A percentile compares a stretch with the other conserved stretches of the same genome.
phyloP scores from a whole-genome alignment of 2,797 vertebrate species.

The Muscicapa striata region DNA sequence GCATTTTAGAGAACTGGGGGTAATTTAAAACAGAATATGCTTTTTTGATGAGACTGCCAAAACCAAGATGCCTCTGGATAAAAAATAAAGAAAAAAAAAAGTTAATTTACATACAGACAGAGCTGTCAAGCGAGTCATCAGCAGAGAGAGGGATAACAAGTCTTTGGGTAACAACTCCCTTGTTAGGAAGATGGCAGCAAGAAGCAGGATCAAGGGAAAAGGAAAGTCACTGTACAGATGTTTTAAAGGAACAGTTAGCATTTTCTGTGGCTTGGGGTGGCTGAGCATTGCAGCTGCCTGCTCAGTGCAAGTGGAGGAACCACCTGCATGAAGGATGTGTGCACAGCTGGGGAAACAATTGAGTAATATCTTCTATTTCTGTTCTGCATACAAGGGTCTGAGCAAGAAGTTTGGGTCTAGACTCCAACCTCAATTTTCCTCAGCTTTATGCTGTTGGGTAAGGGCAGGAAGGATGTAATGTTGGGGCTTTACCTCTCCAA shows the following conservation, averaged over 20 bases:
- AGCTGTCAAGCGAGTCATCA: constrained; percentile 70
- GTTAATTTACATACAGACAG: constrained; percentile 76
- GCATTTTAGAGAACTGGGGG: constrained; percentile 60
- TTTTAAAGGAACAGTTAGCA: constrained; percentile 56
- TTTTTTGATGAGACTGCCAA: constrained; percentile 77
- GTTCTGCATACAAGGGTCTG: background rate
- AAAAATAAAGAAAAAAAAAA: constrained; percentile 57
- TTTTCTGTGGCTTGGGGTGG: constrained; percentile 16
- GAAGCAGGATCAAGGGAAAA: constrained; percentile 54
- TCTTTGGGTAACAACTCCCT: constrained; percentile 70
- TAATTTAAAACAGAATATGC: constrained; percentile 74
- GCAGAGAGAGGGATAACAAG: constrained; percentile 71
- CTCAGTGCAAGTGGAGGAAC: background rate
- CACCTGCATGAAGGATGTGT: background rate
- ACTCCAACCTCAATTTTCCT: background rate
- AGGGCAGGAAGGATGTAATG: background rate
- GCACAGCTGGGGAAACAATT: background rate
- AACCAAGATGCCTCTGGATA: constrained; percentile 63
- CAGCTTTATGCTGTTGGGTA: background rate
- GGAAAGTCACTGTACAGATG: constrained; percentile 39
- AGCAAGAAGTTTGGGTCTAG: background rate
- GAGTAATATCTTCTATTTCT: background rate
- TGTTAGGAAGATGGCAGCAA: constrained; percentile 63
- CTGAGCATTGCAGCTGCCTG: background rate
- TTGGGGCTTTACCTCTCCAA: background rate